Conservation (phyloP, 2,888 invertebrate genomes). For the Clunio marinus region DNA sequence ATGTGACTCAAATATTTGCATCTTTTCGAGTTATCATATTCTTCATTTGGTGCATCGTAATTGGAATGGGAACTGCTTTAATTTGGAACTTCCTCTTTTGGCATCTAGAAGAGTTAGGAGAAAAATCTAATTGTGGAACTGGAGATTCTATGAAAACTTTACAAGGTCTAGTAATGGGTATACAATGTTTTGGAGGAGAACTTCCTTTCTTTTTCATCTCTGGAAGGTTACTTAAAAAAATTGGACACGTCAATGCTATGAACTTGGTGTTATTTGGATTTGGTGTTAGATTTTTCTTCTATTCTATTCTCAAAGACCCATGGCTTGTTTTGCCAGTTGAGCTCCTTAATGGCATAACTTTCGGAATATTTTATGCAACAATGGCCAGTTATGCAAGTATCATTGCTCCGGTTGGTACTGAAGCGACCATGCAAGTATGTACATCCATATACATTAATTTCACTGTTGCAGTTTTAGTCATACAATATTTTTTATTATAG, state of each 20-base stretch:
- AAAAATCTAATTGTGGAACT: constrained; percentile 50
- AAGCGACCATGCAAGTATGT: constrained; percentile 76
- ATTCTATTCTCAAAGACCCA: constrained; percentile 72
- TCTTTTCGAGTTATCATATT: constrained; percentile 68
- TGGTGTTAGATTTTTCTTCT: constrained; percentile 74
- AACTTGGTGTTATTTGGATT: constrained; percentile 74
- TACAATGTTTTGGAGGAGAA: constrained; percentile 80
- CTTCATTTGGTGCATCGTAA: constrained; percentile 71
- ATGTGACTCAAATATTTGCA: constrained; percentile 63
- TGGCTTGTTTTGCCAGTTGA: constrained; percentile 86
- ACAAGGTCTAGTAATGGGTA: constrained; percentile 68
- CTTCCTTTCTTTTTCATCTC: constrained; percentile 83
- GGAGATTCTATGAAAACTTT: constrained; percentile 64
- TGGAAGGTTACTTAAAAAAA: constrained; percentile 67
- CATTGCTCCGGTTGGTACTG: constrained; percentile 76
- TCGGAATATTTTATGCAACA: constrained; percentile 81
- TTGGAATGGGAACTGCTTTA: constrained; percentile 79
- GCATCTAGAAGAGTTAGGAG: constrained; percentile 71
- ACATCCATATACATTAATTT: constrained; percentile 60
- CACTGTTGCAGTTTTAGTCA: constrained; percentile 26
- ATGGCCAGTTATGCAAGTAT: constrained; percentile 85
- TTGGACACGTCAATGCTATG: constrained; percentile 81
- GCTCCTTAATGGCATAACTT: constrained; percentile 79
- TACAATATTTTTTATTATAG: constrained; percentile 50
- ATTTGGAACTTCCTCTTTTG: constrained; percentile 87